A percentile compares a stretch with the other conserved stretches of the same genome.
Evolutionary conservation across 2,113 vertebrate genomes (phyloP).

Genomic region (Cathartes aura): DNA sequence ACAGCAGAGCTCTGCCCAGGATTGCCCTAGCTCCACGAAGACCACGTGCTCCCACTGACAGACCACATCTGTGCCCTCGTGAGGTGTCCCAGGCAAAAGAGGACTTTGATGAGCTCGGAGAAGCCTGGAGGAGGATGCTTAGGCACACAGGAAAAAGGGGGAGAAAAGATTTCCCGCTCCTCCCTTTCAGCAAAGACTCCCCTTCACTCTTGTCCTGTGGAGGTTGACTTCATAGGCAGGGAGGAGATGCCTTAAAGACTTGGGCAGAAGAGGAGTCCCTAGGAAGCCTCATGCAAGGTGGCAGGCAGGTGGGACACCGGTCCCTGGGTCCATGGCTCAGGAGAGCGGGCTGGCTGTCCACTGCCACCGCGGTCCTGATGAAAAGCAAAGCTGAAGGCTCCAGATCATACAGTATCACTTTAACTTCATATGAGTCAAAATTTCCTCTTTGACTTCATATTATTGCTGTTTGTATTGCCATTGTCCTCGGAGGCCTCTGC

Average conservation of each 20-base stretch:
- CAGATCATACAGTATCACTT: neutral
- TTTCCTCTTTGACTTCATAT: neutral
- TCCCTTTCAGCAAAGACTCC: neutral
- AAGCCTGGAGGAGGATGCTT: neutral
- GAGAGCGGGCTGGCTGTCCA: neutral
- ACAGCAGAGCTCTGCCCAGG: neutral
- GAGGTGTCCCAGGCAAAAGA: neutral
- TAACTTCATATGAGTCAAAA: accelerated
- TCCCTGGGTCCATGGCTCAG: neutral
- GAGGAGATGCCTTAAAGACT: neutral
- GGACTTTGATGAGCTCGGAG: accelerated
- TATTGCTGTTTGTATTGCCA: neutral
- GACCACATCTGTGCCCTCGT: neutral
- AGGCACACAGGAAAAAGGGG: neutral
- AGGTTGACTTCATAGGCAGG: neutral
- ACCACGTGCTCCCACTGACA: neutral
- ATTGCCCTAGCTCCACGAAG: neutral
- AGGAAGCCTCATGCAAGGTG: neutral
- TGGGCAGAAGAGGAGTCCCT: neutral
- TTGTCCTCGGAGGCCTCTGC: neutral
- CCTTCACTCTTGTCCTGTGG: neutral
- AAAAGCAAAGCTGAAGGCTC: neutral
- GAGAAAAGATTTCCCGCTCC: neutral
- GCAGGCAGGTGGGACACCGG: neutral
- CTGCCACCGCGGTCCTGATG: neutral